Conservation (phyloP, 2,888 invertebrate genomes). For the Mesodorylaimus sp. region DNA sequence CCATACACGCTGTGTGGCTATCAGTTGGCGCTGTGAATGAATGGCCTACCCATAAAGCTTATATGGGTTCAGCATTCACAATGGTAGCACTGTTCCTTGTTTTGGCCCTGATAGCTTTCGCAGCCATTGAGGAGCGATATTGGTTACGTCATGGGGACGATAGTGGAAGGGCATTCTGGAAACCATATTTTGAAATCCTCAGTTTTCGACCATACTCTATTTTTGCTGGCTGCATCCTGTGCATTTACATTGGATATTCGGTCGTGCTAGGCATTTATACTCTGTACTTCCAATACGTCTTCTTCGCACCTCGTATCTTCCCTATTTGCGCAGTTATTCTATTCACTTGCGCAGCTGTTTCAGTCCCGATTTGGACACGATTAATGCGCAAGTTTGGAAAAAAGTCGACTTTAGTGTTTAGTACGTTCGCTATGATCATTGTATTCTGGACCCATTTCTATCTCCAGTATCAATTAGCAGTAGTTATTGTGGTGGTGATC, state of each 20-base stretch:
- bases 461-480: background rate
- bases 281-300: constrained; percentile 1
- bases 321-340: background rate
- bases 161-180: background rate
- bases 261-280: constrained; percentile 4
- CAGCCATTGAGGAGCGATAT: background rate
- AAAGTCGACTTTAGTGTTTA: background rate
- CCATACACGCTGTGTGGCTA: background rate
- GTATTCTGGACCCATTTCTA: background rate
- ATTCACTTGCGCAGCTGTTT: background rate
- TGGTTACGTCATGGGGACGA: background rate
- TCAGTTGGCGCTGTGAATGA: background rate
- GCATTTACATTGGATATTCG: background rate
- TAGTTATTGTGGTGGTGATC: background rate
- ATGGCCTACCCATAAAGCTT: background rate
- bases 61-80: background rate
- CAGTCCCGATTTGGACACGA: background rate
- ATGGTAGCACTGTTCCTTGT: background rate
- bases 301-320: background rate
- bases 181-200: background rate
- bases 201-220: background rate
- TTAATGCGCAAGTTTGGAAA: constrained; percentile 1
- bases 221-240: background rate
- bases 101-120: background rate
- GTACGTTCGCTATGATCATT: background rate